Evolutionary conservation across 2,888 invertebrate genomes (phyloP).

Genomic region (Mesorhabditis spiculigera): DNA sequence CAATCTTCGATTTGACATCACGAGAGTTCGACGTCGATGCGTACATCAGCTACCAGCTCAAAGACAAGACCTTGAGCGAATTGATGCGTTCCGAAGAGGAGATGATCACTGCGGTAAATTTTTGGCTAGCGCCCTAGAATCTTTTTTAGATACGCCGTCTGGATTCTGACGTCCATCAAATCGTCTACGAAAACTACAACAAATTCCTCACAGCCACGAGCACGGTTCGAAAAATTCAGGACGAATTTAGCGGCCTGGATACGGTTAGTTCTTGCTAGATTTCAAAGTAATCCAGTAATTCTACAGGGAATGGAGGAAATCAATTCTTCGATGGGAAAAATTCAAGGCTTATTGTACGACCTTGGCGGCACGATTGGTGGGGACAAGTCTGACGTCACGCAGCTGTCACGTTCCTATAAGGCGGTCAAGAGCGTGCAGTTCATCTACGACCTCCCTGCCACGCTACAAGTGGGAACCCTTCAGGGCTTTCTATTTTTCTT

Average conservation of each 20-base stretch:
- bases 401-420: slow-evolving; percentile 46
- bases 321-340: slow-evolving; percentile 62
- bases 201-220: slow-evolving; percentile 99
- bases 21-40: slow-evolving; percentile 55
- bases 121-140: background rate
- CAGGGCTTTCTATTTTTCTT: slow-evolving; percentile 5
- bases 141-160: slow-evolving; percentile 47
- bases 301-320: slow-evolving; percentile 80
- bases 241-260: slow-evolving; percentile 96
- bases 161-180: slow-evolving; percentile 57
- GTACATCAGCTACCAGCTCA: slow-evolving; percentile 47
- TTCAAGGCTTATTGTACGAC: slow-evolving; percentile 40
- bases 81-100: slow-evolving; percentile 54
- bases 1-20: slow-evolving; percentile 42
- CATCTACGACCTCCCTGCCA: slow-evolving; percentile 51
- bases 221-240: slow-evolving; percentile 86
- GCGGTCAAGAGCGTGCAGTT: slow-evolving; percentile 52
- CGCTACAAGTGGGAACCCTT: slow-evolving; percentile 35
- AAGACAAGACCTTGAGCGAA: slow-evolving; percentile 49
- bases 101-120: slow-evolving; percentile 43
- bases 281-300: background rate
- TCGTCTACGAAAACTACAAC: slow-evolving; percentile 99
- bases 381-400: slow-evolving; percentile 42
- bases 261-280: slow-evolving; percentile 18
- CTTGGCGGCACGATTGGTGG: slow-evolving; percentile 34